phyloP scores from a whole-genome alignment of 2,888 invertebrate species.

The Criorhina ranunculi region DNA sequence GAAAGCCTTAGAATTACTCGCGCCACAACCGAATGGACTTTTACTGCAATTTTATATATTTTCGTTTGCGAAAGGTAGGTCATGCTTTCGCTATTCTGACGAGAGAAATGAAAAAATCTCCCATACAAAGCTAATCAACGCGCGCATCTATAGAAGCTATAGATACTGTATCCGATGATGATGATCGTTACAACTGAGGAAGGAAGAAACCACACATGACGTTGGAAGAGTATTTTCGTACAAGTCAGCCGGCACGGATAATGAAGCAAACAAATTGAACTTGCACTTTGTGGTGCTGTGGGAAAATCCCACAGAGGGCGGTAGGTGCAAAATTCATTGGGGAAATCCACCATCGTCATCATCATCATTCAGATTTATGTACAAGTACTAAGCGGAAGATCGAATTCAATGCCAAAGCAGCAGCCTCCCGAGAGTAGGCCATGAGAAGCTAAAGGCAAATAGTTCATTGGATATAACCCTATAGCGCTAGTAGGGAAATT shows the following conservation, averaged over 20 bases:
- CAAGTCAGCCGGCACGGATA: background rate
- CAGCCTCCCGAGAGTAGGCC: slow-evolving; percentile 60
- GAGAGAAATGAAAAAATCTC: slow-evolving; percentile 59
- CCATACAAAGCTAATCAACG: slow-evolving; percentile 24
- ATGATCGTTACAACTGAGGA: slow-evolving; percentile 6
- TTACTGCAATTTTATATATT: slow-evolving; percentile 77
- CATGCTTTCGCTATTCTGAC: slow-evolving; percentile 78
- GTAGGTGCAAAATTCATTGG: background rate
- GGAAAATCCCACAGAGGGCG: slow-evolving; percentile 27
- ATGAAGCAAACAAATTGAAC: slow-evolving; percentile 39
- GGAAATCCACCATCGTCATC: slow-evolving; percentile 2
- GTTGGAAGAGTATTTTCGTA: slow-evolving; percentile 2
- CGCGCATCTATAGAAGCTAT: slow-evolving; percentile 8
- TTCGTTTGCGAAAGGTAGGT: slow-evolving; percentile 79
- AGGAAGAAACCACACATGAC: slow-evolving; percentile 32
- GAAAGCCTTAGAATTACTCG: slow-evolving; percentile 74
- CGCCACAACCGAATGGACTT: slow-evolving; percentile 70
- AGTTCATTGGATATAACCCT: slow-evolving; percentile 51
- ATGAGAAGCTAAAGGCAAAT: slow-evolving; percentile 38
- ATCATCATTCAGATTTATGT: slow-evolving; percentile 24
- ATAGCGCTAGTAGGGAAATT: slow-evolving; percentile 45
- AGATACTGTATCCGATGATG: slow-evolving; percentile 11
- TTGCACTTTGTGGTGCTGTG: slow-evolving; percentile 56
- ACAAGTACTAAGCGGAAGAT: no score
- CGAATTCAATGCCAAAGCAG: slow-evolving; percentile 64